These are phyloP conservation scores for Anguilla rostrata DNA, from an alignment of 2,113 vertebrate species.

Conservation along the genomic window DNA sequence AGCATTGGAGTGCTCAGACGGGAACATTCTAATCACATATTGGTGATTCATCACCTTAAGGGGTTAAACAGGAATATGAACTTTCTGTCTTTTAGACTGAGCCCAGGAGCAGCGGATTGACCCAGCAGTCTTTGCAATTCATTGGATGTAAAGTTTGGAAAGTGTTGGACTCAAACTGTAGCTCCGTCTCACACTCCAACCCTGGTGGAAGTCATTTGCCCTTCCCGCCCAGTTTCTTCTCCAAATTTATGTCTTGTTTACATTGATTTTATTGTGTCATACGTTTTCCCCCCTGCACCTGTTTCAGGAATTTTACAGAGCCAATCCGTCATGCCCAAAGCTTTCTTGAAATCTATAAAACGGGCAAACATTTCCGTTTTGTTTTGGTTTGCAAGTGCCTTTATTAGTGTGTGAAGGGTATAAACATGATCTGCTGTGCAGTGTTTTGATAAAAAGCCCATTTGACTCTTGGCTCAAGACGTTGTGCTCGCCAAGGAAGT, in stretches of 20 bases:
- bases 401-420: background rate
- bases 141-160: too few relatives aligned
- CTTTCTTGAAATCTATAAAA: background rate
- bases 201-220: background rate
- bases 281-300: background rate
- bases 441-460: background rate
- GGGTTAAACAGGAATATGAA: too few relatives aligned
- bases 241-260: background rate
- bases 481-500: background rate
- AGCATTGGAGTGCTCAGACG: too few relatives aligned
- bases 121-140: too few relatives aligned
- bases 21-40: too few relatives aligned
- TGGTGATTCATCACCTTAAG: too few relatives aligned
- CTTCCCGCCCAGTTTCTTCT: background rate
- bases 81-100: too few relatives aligned
- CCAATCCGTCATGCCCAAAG: background rate
- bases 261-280: background rate
- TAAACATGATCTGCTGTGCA: background rate
- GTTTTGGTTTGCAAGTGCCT: background rate
- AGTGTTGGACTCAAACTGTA: background rate
- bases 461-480: background rate
- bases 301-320: background rate
- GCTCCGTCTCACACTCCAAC: background rate
- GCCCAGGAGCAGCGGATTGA: too few relatives aligned
- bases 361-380: background rate